Conservation (phyloP, 2,113 vertebrate species). For the Pao palembangensis region DNA sequence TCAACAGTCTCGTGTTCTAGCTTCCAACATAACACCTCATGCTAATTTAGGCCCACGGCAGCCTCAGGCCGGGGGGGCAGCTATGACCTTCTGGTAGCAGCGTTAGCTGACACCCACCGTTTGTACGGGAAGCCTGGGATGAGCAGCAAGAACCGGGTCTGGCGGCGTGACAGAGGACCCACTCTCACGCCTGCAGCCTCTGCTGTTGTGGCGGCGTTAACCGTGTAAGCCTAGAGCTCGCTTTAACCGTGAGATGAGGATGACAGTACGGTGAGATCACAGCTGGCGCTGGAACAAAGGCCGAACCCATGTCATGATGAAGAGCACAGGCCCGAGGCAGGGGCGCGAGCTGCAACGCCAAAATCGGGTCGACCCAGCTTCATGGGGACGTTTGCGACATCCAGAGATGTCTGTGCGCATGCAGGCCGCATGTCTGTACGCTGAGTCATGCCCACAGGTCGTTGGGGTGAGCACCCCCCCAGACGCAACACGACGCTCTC, state of each 20-base stretch:
- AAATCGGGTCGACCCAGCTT: background rate
- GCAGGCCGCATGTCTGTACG: no score
- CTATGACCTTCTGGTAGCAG: slow-evolving; percentile 48
- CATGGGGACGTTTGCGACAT: background rate
- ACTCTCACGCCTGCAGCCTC: slow-evolving; percentile 36
- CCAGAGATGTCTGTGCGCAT: background rate
- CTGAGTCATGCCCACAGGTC: background rate
- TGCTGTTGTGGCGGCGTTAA: slow-evolving; percentile 33
- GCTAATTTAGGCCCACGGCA: slow-evolving; percentile 53
- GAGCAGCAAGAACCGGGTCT: slow-evolving; percentile 56
- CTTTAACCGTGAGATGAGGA: slow-evolving; percentile 28
- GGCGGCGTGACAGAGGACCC: slow-evolving; percentile 40
- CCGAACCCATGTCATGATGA: slow-evolving; percentile 19
- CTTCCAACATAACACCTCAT: slow-evolving; percentile 46
- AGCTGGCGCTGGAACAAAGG: slow-evolving; percentile 51
- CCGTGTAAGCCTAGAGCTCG: slow-evolving; percentile 63
- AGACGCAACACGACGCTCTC: slow-evolving; percentile 29
- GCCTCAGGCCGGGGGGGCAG: slow-evolving; percentile 35
- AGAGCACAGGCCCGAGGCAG: slow-evolving; percentile 20
- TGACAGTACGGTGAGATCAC: slow-evolving; percentile 59
- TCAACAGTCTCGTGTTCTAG: slow-evolving; percentile 67
- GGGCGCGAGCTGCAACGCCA: slow-evolving; percentile 1
- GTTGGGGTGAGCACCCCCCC: slow-evolving; percentile 14
- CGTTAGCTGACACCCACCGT: slow-evolving; percentile 53
- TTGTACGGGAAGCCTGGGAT: slow-evolving; percentile 39